Base-by-base conservation (phyloP, 1,140 invertebrate genomes). In the Drosophila takahashii region DNA sequence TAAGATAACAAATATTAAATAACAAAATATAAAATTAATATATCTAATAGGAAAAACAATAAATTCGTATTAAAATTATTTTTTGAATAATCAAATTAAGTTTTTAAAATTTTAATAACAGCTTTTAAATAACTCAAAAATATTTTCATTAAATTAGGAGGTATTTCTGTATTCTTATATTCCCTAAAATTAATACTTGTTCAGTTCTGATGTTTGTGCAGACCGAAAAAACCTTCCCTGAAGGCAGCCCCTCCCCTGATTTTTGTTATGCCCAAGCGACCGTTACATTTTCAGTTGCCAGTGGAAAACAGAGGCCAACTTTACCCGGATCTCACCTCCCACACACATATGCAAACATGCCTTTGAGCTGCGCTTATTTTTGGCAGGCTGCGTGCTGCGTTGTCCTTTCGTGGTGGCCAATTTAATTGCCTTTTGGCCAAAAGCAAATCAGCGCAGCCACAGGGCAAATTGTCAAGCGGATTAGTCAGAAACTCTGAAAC, bases 251-350 rank as follows among this genome's bases (percentile, higher is more conserved):
- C 47, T 60, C 44, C n/a, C 32, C 54, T 42, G 41, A 44, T 41
- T 57, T 42, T 29, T 13, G 27, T 8, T 2, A 22, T 47, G 60
- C 41, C 45, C 16, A 59, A 34, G 66, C 83, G 84, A 77, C 83
- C 83, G 83, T 86, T 86, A 86, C 84, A 77, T 89, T 87, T 83
- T 87, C 79, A 7, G 11, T 13, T 45, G 32, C 11, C 45, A 37
- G 3, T 8, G n/a, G 18, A 51, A 32, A 7, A 18, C 18, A 29
- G 13, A n/a, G 41, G 45, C 10, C 50, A 39, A 57, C 71, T 39
- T 58, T 34, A 59, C 41, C 27, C 27, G 18, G 36, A 22, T 59
- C 18, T 18, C 13, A 62, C 37, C 45, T 50, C 42, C 59, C 62
- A 32, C 39, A 32, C 39, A 3, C 47, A 52, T 36, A 34, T 32